A percentile compares a stretch with the other conserved stretches of the same genome.
Evolutionary conservation across 2,113 vertebrate genomes (phyloP).

Genomic region (Proteles cristata): DNA sequence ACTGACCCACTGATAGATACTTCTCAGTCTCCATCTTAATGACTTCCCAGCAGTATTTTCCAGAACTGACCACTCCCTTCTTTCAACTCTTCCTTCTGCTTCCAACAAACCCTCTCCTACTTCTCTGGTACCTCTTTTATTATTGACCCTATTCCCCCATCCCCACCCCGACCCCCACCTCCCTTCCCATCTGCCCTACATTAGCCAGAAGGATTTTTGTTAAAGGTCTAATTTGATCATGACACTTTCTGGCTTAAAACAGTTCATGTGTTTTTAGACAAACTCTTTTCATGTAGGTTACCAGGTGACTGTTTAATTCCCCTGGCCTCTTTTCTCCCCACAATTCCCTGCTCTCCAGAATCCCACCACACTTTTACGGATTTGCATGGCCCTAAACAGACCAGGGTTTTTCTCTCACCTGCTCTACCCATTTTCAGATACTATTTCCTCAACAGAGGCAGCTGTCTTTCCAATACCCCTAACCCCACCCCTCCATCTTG

Average conservation of each 20-base stretch:
- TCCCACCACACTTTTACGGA: background rate
- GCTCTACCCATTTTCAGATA: background rate
- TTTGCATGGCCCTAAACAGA: background rate
- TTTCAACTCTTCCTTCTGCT: background rate
- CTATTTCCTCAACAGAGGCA: constrained; percentile 18
- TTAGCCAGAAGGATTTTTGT: background rate
- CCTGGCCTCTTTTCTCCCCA: background rate
- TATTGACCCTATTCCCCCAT: background rate
- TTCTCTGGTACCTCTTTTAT: background rate
- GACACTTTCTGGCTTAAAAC: background rate
- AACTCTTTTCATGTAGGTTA: background rate
- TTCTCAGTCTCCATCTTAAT: background rate
- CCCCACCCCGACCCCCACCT: background rate
- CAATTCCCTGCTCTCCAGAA: constrained; percentile 8
- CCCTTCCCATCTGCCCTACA: background rate
- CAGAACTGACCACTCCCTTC: background rate
- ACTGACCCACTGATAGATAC: background rate
- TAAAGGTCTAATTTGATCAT: background rate
- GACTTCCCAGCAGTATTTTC: background rate
- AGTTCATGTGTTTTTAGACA: background rate
- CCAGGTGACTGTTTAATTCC: background rate
- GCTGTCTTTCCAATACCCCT: background rate
- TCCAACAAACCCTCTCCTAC: background rate
- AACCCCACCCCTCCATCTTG: background rate
- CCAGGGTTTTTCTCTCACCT: background rate